Evolutionary conservation across 2,797 vertebrate genomes (phyloP), one percentile per base, ranked within the genome.

Genomic region (Hemibagrus guttatus): DNA sequence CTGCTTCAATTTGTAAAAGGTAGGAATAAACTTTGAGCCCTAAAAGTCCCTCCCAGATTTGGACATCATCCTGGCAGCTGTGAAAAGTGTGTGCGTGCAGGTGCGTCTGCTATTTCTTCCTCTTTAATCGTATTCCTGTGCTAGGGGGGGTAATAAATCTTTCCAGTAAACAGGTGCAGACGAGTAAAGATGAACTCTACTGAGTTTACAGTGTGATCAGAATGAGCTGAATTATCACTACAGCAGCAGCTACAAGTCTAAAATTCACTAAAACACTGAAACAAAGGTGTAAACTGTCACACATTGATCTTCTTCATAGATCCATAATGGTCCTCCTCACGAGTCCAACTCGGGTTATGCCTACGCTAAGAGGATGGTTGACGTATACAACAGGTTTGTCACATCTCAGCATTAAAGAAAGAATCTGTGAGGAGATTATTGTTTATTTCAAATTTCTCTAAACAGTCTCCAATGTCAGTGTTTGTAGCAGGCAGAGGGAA

Each of bases 321-420:
- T 96, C 80, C 96, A 97, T 91, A 93, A 93, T 0, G 96, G 96
- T 4, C 94, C 96, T 0, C 96, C 96, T 0, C 96, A 97, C 46
- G 90, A 84, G 89, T 97, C 96, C 82, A 97, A 97, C 85, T 96
- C 95, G 0, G 96, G 96, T 4, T 97, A 97, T 76, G 95, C 96
- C 3, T 96, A 97, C 0, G 96, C 96, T 86, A 97, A 97, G 93
- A 93, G 96, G 89, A 96, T 97, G 96, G 96, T 97, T 0, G 96
- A 97, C 0, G 46, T 97, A 71, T 94, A 97, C 59, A 97, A 97
- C 82, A 96, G 96, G 96, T 96, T 66, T 2, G 14, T 81, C 58
- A 26, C 39, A 26, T 81, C 13, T 6, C 49, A 28, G 2, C 2
- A 19, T 52, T 23, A 7, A 14, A 52, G n/a, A 13, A 42, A 49